Percentiles rank a stretch among this genome's conserved stretches.
These are phyloP conservation scores for Epizoanthus rinbou DNA, from an alignment of 92 coral and sea anemone genomes.

Conservation along the genomic window DNA sequence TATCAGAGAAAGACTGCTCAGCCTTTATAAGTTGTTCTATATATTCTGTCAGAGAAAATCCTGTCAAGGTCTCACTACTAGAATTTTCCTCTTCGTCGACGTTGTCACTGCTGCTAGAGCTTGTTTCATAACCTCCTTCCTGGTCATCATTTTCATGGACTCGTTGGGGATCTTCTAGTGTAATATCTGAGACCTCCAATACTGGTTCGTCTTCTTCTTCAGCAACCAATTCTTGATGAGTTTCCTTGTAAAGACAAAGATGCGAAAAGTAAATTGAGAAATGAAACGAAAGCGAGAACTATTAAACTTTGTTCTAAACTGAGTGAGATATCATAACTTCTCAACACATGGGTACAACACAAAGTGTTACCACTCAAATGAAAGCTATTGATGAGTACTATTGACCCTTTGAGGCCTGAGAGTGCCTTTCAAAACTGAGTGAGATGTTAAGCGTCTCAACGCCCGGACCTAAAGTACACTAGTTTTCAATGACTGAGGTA, in stretches of 20 bases:
- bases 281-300: no score
- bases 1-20: constrained; percentile 26
- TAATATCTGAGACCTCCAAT: background rate
- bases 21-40: constrained; percentile 15
- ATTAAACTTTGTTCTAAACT: background rate
- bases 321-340: background rate
- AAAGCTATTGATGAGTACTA: no score
- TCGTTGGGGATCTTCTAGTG: background rate
- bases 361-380: no score
- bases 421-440: no score
- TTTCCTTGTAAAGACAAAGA: background rate
- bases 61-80: background rate
- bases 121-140: constrained; percentile 5
- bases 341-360: no score
- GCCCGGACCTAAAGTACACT: no score
- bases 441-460: no score
- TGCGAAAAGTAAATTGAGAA: background rate
- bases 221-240: background rate
- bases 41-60: background rate
- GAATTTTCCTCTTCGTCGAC: background rate
- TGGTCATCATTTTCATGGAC: background rate
- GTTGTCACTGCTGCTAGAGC: background rate
- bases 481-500: no score
- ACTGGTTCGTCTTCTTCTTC: background rate
- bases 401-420: no score